phyloP scores from a whole-genome alignment of 2,113 vertebrate species.

The Oncorhynchus tshawytscha region DNA sequence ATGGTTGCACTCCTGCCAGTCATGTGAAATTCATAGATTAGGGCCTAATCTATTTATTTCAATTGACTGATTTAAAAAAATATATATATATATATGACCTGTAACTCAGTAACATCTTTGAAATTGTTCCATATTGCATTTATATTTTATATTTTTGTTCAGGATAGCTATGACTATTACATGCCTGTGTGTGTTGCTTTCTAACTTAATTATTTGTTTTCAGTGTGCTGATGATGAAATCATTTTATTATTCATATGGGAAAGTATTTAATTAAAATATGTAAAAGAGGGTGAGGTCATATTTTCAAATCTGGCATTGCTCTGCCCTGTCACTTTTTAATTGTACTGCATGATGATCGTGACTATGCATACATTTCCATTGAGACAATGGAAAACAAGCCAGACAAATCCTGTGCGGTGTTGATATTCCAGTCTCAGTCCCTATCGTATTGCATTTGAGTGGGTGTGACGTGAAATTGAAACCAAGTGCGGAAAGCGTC shows the following conservation, averaged over 20 bases:
- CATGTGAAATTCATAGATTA: no score
- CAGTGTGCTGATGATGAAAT: neutral
- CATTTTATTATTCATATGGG: neutral
- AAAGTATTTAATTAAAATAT: constrained; percentile 3
- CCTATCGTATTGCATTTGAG: neutral
- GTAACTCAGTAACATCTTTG: no score
- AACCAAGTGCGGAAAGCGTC: neutral
- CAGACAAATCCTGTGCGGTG: neutral
- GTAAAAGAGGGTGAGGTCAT: neutral
- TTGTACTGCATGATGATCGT: neutral
- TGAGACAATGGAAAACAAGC: neutral
- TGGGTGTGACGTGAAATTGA: constrained; percentile 5
- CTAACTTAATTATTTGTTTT: neutral
- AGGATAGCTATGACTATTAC: neutral
- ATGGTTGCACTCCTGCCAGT: no score
- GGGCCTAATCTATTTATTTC: no score
- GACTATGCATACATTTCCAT: constrained; percentile 1
- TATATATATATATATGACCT: no score
- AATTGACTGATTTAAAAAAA: no score
- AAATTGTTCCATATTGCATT: no score
- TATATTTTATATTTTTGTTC: no score
- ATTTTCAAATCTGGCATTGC: neutral
- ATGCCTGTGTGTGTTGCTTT: neutral
- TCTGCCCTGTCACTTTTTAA: constrained; percentile 7
- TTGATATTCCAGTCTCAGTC: neutral